Evolutionary conservation across 2,797 vertebrate species (phyloP).

Genomic region (Cuculus canorus): DNA sequence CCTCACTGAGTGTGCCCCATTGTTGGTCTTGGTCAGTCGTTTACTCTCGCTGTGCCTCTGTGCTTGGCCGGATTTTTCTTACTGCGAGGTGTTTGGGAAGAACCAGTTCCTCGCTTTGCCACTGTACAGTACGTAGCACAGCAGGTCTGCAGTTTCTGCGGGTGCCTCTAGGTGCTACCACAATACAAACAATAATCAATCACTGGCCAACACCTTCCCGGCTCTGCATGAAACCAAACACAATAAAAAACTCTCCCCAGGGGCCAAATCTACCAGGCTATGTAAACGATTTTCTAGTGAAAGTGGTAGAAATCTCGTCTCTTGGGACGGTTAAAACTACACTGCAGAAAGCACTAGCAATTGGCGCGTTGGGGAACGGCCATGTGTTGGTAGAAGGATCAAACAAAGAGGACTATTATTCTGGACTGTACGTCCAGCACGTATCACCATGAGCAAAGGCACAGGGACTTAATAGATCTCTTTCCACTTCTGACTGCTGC

Average conservation of each 20-base stretch:
- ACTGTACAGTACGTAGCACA: background rate
- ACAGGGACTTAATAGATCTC: background rate
- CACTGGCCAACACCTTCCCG: conserved; percentile 48
- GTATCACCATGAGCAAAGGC: background rate
- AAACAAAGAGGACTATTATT: conserved; percentile 10
- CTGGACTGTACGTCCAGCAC: background rate
- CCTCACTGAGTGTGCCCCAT: accelerated
- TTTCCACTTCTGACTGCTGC: background rate
- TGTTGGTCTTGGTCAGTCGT: background rate
- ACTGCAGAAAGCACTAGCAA: background rate
- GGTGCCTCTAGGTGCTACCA: conserved; percentile 70
- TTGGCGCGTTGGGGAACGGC: background rate
- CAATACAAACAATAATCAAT: conserved; percentile 73
- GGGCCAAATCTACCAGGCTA: conserved; percentile 13
- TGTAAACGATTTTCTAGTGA: conserved; percentile 51
- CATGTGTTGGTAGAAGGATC: background rate
- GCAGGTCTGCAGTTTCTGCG: conserved; percentile 60
- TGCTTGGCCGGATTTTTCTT: background rate
- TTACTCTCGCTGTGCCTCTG: background rate
- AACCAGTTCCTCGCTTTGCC: background rate
- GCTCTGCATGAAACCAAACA: conserved; percentile 55
- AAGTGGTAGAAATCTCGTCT: conserved; percentile 11
- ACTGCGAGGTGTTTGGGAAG: background rate
- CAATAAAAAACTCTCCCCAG: conserved; percentile 50
- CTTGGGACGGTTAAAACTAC: background rate